phyloP scores from a whole-genome alignment of 2,113 vertebrate genomes.

The Xiphophorus couchianus region DNA sequence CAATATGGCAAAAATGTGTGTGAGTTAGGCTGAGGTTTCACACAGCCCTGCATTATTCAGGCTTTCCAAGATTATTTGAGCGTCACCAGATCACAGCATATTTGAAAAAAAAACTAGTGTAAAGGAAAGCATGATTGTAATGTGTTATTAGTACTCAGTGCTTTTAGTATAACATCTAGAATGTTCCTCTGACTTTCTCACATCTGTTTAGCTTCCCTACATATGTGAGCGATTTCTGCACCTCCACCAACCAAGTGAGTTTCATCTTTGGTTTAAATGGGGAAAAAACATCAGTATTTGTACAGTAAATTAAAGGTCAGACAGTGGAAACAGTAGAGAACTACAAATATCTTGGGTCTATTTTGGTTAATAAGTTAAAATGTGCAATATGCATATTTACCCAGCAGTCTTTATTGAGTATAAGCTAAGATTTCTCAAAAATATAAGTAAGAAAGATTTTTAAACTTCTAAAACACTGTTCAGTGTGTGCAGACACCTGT shows the following conservation, averaged over 20 bases:
- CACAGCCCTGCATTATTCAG: neutral
- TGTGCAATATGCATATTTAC: neutral
- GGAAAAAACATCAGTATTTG: no score
- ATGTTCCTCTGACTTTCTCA: no score
- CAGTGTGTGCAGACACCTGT: constrained; percentile 78
- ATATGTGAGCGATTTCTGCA: no score
- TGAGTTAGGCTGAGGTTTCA: no score
- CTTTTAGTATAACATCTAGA: neutral
- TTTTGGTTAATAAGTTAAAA: no score
- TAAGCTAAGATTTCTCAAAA: constrained; percentile 9
- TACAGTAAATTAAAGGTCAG: no score
- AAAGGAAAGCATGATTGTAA: neutral
- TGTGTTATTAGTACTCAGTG: neutral
- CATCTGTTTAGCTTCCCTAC: no score
- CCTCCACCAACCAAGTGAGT: no score
- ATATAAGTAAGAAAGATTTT: constrained; percentile 17
- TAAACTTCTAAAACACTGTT: constrained; percentile 32
- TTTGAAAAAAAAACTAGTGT: neutral
- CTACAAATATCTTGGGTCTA: no score
- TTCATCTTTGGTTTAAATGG: no score
- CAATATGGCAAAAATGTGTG: no score
- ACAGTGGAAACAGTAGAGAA: no score
- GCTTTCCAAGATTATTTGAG: neutral
- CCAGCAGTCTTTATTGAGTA: constrained; percentile 38
- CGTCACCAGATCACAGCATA: neutral